Evolutionary conservation across 2,888 invertebrate genomes (phyloP).

Genomic region (Zonitis immaculata): DNA sequence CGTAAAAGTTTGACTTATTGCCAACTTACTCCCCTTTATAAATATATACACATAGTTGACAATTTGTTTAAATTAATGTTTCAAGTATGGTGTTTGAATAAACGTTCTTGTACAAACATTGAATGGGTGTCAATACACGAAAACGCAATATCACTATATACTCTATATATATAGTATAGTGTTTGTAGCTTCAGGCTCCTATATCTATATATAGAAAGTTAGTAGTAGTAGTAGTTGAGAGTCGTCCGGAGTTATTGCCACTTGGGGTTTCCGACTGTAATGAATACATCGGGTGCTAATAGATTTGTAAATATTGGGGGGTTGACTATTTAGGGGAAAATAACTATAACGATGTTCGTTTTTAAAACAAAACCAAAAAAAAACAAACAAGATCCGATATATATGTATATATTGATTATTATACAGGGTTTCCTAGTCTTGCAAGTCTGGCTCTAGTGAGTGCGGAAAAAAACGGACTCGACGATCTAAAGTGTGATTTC

Average conservation of each 20-base stretch:
- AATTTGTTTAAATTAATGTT: conserved; percentile 11
- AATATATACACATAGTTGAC: no score
- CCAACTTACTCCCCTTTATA: neutral
- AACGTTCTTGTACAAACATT: conserved; percentile 15
- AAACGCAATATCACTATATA: conserved; percentile 38
- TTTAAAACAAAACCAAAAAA: neutral
- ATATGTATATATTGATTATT: no score
- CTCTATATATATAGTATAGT: no score
- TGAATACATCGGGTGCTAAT: conserved; percentile 43
- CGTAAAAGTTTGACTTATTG: neutral
- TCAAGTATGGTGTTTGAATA: conserved; percentile 5
- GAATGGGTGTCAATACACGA: conserved; percentile 34
- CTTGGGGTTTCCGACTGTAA: conserved; percentile 37
- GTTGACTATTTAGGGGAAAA: conserved; percentile 13
- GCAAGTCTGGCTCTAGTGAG: no score
- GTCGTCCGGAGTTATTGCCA: conserved; percentile 28
- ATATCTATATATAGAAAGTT: no score
- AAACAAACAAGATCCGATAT: neutral
- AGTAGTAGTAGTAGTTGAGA: no score
- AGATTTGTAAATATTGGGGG: conserved; percentile 44
- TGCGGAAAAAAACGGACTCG: no score
- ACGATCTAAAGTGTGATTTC: no score
- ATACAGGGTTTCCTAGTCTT: no score
- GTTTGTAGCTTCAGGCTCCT: conserved; percentile 21
- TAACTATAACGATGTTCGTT: conserved; percentile 9